Evolutionary conservation across 1,140 invertebrate species (phyloP), one percentile per base, ranked within the genome.

Genomic region (Drosophila santomea): DNA sequence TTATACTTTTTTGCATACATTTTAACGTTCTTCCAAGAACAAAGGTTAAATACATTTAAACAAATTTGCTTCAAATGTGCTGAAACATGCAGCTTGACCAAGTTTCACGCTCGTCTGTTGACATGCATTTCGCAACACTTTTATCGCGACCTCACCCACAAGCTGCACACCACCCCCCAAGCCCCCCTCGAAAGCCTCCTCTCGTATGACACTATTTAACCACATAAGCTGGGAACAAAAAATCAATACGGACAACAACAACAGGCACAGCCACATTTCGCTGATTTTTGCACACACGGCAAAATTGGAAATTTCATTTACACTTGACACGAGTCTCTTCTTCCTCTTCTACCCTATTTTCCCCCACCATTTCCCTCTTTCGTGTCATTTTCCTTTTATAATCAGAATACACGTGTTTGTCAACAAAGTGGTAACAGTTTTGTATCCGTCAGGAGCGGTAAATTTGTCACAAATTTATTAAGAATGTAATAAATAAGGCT

Each of bases 251-350:
- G n/a, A 17, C 48, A 41, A 38, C 67, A 67, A 45, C 73, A 38
- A 15, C 71, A 43, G 10, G 28, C 56, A 66, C 56, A 63, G 10
- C 41, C 56, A 66, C 56, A 63, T 75, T 82, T 85, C 64, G 44
- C 78, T 58, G 63, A 68, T 86, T 81, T 75, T 63, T 61, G 82
- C 82, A 62, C 78, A 85, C 73, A 55, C 57, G 38, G 78, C 83
- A 67, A 72, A 88, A 80, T 79, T 88, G 79, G 55, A 86, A 86
- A 74, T 79, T 86, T 72, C 79, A 83, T 86, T 88, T 86, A 79
- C 83, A 86, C 83, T 86, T 89, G 83, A 83, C 83, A 83, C 48
- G 63, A 56, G 67, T 36, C 64, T 28, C 20, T 36, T 47, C 36
- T 38, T 54, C 17, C 50, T 47, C 41, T 14, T 11, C 3, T 14